phyloP scores from a whole-genome alignment of 1,140 invertebrate species.

The Scaptomyza hsui region DNA sequence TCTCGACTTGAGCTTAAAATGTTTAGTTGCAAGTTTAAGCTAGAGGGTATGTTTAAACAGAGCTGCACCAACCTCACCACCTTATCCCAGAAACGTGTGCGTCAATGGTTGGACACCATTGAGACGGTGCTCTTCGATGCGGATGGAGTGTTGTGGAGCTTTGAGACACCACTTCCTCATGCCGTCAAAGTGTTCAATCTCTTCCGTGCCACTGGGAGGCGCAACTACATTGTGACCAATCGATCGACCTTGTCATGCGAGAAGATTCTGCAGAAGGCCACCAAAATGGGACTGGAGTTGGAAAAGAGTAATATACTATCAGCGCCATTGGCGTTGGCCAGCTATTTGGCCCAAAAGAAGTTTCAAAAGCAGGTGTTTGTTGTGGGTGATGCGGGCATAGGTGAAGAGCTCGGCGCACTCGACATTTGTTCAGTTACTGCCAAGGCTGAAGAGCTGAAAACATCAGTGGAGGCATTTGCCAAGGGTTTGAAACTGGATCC shows the following conservation, averaged over 20 bases:
- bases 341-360: conserved; percentile 39
- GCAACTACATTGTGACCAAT: conserved; percentile 44
- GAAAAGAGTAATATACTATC: conserved; percentile 9
- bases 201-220: conserved; percentile 15
- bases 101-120: conserved; percentile 45
- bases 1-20: not conserved
- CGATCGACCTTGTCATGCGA: conserved; percentile 12
- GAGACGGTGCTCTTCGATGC: conserved; percentile 61
- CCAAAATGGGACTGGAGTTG: conserved; percentile 16
- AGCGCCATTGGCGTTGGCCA: conserved; percentile 31
- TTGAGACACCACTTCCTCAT: conserved; percentile 25
- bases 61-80: conserved; percentile 49
- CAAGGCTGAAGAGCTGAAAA: not conserved
- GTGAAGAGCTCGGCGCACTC: conserved; percentile 26
- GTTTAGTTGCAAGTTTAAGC: not conserved
- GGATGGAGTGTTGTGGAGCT: conserved; percentile 63
- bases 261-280: conserved; percentile 34
- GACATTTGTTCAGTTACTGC: conserved; percentile 11
- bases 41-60: conserved; percentile 47
- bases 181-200: conserved; percentile 50
- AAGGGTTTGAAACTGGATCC: conserved; percentile 40
- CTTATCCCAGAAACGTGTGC: conserved; percentile 49
- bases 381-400: conserved; percentile 51
- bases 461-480: conserved; percentile 27
- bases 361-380: conserved; percentile 52